Evolutionary conservation across 2,113 vertebrate species (phyloP).

Genomic region (Abramis brama): DNA sequence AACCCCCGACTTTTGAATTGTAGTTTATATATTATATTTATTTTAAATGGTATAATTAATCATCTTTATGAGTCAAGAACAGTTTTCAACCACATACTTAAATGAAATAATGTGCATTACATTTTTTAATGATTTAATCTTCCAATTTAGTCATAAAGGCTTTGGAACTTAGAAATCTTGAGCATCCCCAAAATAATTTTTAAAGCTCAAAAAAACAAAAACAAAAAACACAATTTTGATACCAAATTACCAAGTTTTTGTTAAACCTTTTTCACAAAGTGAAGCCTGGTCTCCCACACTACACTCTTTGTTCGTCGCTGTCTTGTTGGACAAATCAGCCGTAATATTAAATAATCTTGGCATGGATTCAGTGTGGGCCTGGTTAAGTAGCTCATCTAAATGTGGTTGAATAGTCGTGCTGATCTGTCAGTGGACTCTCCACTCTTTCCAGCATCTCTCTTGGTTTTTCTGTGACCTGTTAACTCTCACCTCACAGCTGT

Average conservation of each 20-base stretch:
- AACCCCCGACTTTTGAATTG: too few species aligned
- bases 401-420: conserved; percentile 42
- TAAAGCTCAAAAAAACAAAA: background rate
- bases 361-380: background rate
- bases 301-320: background rate
- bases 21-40: too few species aligned
- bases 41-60: too few species aligned
- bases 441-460: conserved; percentile 47
- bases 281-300: background rate
- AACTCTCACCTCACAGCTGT: conserved; percentile 56
- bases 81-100: too few species aligned
- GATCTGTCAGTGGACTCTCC: conserved; percentile 33
- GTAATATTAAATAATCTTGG: background rate
- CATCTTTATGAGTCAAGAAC: too few species aligned
- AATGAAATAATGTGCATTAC: too few species aligned
- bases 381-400: background rate
- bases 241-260: background rate
- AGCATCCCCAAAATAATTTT: background rate
- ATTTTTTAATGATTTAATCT: too few species aligned
- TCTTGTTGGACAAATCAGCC: background rate
- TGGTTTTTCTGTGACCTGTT: conserved; percentile 37
- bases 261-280: background rate
- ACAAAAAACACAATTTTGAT: background rate
- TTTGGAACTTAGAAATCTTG: background rate
- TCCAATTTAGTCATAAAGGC: too few species aligned